These are phyloP conservation scores for Spinibarbus caldwelli DNA, from an alignment of 2,797 vertebrate species.

Conservation along the genomic window DNA sequence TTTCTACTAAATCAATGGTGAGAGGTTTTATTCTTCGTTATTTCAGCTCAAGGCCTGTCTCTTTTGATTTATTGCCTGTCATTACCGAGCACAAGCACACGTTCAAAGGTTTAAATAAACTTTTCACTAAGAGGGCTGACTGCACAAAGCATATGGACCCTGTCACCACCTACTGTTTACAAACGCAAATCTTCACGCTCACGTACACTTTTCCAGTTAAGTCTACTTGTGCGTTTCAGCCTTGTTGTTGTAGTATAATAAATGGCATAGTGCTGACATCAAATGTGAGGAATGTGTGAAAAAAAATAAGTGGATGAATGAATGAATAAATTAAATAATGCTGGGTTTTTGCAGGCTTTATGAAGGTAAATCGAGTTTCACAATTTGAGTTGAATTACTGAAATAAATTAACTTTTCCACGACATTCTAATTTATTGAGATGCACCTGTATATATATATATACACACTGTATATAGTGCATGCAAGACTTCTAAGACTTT, in stretches of 20 bases:
- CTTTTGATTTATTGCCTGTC: constrained; percentile 46
- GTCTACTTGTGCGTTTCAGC: not conserved
- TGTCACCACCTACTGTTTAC: not conserved
- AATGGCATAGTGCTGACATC: not conserved
- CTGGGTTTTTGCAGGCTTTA: not conserved
- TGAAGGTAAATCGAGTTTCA: too few relatives aligned
- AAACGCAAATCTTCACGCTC: not conserved
- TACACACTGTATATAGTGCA: too few relatives aligned
- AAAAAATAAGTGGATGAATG: not conserved
- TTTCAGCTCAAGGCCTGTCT: constrained; percentile 38
- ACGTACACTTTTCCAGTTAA: not conserved
- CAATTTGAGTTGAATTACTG: too few relatives aligned
- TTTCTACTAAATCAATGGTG: constrained; percentile 11
- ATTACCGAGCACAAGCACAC: constrained; percentile 28
- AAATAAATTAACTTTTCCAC: too few relatives aligned
- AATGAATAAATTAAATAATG: not conserved
- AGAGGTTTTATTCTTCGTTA: constrained; percentile 19
- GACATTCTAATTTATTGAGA: too few relatives aligned
- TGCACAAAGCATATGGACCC: constrained; percentile 17
- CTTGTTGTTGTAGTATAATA: not conserved
- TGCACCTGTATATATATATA: too few relatives aligned
- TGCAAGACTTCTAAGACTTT: too few relatives aligned
- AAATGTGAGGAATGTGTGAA: not conserved
- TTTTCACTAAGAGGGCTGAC: constrained; percentile 32
- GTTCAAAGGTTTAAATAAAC: constrained; percentile 43